phyloP scores from a whole-genome alignment of 1,140 invertebrate genomes.

The Zaprionus nigranus region DNA sequence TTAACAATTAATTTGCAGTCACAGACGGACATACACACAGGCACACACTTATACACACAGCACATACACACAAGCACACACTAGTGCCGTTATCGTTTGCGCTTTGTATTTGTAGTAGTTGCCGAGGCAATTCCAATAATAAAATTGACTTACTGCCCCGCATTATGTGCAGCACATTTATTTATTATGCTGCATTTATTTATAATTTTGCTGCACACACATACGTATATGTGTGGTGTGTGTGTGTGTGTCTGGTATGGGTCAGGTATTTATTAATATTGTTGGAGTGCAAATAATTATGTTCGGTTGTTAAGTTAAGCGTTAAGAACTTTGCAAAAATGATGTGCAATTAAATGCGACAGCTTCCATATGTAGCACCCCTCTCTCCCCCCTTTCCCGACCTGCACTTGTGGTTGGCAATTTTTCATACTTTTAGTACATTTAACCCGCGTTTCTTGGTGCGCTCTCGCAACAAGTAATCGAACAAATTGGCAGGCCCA shows the following conservation, averaged over 20 bases:
- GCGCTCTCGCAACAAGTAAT: slow-evolving; percentile 14
- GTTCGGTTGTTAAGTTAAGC: slow-evolving; percentile 69
- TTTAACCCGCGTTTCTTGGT: slow-evolving; percentile 12
- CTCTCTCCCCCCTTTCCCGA: background rate
- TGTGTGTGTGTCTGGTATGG: slow-evolving; percentile 5
- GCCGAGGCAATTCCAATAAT: slow-evolving; percentile 69
- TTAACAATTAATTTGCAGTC: slow-evolving; percentile 59
- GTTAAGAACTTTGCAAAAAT: slow-evolving; percentile 75
- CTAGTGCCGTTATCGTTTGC: slow-evolving; percentile 53
- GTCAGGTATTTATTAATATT: slow-evolving; percentile 66
- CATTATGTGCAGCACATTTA: slow-evolving; percentile 69
- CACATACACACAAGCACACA: background rate
- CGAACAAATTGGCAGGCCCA: slow-evolving; percentile 18
- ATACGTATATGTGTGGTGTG: background rate
- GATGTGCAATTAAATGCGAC: slow-evolving; percentile 63
- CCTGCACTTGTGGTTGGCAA: slow-evolving; percentile 13
- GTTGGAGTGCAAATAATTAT: slow-evolving; percentile 77
- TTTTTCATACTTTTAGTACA: slow-evolving; percentile 29
- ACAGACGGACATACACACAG: slow-evolving; percentile 25
- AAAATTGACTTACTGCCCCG: slow-evolving; percentile 75
- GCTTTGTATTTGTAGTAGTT: slow-evolving; percentile 40
- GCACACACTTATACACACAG: slow-evolving; percentile 35
- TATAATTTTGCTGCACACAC: slow-evolving; percentile 20
- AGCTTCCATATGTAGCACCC: slow-evolving; percentile 17
- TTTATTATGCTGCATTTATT: slow-evolving; percentile 65